Evolutionary conservation across 1,140 invertebrate species (phyloP), one percentile per base, ranked within the genome.

Genomic region (Zaprionus inermis): DNA sequence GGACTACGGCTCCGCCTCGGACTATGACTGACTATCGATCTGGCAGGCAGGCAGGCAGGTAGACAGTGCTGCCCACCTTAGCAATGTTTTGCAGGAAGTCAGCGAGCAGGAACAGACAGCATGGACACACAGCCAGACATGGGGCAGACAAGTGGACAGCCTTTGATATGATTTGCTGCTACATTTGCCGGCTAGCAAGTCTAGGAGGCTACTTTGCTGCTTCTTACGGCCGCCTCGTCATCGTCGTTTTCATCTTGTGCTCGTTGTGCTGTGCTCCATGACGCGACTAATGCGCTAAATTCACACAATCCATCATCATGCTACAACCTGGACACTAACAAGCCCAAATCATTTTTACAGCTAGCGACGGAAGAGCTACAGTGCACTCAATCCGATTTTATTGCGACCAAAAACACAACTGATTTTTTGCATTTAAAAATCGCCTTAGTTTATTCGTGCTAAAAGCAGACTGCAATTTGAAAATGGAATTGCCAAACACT

Each of bases 231-330:
- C 44, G 66, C 51, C 61, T 55, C 65, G 44, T 54, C 51, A 44
- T 61, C 58, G 64, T 72, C 64, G 64, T 44, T 60, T 44, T 65
- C 61, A 51, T 73, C 61, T 44, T 70, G 66, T 32, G 55, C 30
- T 67, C 58, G 49, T 61, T 71, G 28, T 28, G 16, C 16, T 56
- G 51, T 78, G 60, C 67, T 54, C 55, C 77, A 79, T 79, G 73
- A 83, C 72, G 80, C 88, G 79, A 82, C 89, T 91, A 91, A 91
- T 91, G 89, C 86, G 89, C 74, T 79, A 91, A 91, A 85, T 91
- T 91, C 89, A 91, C 89, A 91, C 89, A 91, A 91, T 91, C 81
- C 83, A 91, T 91, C 89, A 91, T 91, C 83, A 73, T 82, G 66
- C 60, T 70, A 71, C 56, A 72, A 49, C 56, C 73, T 74, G 80